Evolutionary conservation across 2,888 invertebrate species (phyloP), one percentile per base, ranked within the genome.

Genomic region (Heliconius ethilla): DNA sequence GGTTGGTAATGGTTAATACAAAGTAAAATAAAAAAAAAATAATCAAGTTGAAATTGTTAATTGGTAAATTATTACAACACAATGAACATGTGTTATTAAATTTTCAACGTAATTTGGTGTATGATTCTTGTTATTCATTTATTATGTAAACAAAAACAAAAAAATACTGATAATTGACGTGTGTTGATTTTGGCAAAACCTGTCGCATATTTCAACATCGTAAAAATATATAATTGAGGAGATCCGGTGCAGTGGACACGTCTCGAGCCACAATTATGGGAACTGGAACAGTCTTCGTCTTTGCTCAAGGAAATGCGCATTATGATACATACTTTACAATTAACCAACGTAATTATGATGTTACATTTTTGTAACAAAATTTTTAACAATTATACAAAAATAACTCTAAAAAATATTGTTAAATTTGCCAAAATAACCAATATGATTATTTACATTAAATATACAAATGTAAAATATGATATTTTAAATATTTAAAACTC

Each of bases 241-340:
- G 75, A 76, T 70, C 77, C 70, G 77, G 66, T 79, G 76, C 84
- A 89, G 88, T 90, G 90, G 88, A 88, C 81, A 89, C 87, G 77
- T 40, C 78, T 81, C 79, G 79, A 81, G 81, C 84, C 86, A 82
- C 83, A 85, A 83, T 84, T 85, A 87, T 91, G 92, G 83, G 91
- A 91, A 91, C 86, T 89, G 81, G 91, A 86, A 87, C 91, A 88
- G 81, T 86, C 86, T 86, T 85, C 84, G 83, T 84, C 85, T 85
- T 84, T 83, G 85, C 80, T 83, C 80, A 80, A 83, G 84, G 83
- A 85, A 84, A 81, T 81, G 77, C 78, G 81, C 79, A 79, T 80
- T 80, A 81, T 81, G 78, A 81, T 77, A 80, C 74, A 45, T 77
- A 40, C 40, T 74, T 67, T 78, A 74, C 59, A 66, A 81, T 81